Percentiles rank a stretch among this genome's conserved stretches.
Conservation (phyloP, 2,113 vertebrate genomes). For the Rattus norvegicus region DNA sequence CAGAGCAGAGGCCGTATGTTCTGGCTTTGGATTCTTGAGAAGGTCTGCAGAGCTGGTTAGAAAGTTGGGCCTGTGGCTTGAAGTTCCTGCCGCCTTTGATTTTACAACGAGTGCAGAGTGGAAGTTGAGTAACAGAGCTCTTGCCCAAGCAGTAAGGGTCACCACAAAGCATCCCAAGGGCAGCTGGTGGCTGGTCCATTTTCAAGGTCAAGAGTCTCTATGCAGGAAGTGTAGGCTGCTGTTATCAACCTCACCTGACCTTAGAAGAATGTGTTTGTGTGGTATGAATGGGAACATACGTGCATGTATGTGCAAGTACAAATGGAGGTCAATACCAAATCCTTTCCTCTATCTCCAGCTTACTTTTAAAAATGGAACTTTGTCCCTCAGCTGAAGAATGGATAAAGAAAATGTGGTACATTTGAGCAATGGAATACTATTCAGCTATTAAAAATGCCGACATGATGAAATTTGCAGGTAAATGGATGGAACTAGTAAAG, state of each 20-base stretch:
- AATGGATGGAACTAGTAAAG: too few relatives aligned
- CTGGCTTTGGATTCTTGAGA: background rate
- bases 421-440: too few relatives aligned
- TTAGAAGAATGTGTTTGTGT: background rate
- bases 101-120: constrained; percentile 66
- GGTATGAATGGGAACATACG: background rate
- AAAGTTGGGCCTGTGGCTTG: constrained; percentile 17
- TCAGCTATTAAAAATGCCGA: too few relatives aligned
- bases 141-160: constrained; percentile 67
- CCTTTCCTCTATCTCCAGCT: background rate
- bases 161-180: constrained; percentile 26
- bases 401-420: too few relatives aligned
- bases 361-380: background rate
- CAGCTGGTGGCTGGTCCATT: background rate
- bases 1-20: background rate
- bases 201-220: constrained; percentile 6
- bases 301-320: background rate
- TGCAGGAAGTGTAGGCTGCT: background rate
- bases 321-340: background rate
- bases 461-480: too few relatives aligned
- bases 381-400: background rate
- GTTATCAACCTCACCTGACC: background rate
- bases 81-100: constrained; percentile 72
- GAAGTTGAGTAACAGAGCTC: constrained; percentile 73
- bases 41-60: constrained; percentile 43